Percentiles rank a stretch among this genome's conserved stretches.
phyloP scores from a whole-genome alignment of 2,888 invertebrate species.

The Imbricaverruca yamaguchii region DNA sequence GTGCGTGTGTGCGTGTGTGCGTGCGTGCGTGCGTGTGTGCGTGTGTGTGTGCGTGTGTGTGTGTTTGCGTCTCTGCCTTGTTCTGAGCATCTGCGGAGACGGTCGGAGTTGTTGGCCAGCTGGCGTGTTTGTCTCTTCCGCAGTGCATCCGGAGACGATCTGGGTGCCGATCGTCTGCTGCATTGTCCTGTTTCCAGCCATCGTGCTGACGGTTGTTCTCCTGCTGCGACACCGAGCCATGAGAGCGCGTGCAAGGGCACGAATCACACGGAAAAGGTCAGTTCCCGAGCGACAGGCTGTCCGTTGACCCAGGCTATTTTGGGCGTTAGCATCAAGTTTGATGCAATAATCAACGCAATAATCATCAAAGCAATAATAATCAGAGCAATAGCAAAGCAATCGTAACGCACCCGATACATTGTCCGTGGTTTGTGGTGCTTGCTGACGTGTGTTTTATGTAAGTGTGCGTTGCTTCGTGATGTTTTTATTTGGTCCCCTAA shows the following conservation, averaged over 20 bases:
- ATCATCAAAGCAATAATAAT: not conserved
- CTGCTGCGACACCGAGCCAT: constrained; percentile 2
- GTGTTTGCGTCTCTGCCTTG: no score
- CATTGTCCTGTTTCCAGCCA: not conserved
- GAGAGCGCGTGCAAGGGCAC: not conserved
- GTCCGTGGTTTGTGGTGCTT: no score
- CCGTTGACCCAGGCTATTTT: not conserved
- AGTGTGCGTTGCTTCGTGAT: no score
- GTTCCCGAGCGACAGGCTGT: not conserved
- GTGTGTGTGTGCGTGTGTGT: no score
- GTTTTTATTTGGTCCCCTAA: no score
- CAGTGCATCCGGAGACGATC: not conserved
- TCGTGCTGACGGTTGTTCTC: not conserved
- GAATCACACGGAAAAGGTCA: not conserved
- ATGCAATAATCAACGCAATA: not conserved
- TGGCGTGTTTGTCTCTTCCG: no score
- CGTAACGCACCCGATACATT: no score
- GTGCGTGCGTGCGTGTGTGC: no score
- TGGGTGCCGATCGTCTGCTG: constrained; percentile 10
- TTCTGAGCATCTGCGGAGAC: no score
- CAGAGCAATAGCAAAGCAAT: not conserved
- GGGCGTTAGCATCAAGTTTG: not conserved
- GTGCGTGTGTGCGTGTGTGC: no score
- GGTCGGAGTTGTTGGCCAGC: no score
- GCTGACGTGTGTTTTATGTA: no score